Evolutionary conservation across 2,113 vertebrate species (phyloP), one percentile per base, ranked within the genome.

Genomic region (Eulemur macaco): DNA sequence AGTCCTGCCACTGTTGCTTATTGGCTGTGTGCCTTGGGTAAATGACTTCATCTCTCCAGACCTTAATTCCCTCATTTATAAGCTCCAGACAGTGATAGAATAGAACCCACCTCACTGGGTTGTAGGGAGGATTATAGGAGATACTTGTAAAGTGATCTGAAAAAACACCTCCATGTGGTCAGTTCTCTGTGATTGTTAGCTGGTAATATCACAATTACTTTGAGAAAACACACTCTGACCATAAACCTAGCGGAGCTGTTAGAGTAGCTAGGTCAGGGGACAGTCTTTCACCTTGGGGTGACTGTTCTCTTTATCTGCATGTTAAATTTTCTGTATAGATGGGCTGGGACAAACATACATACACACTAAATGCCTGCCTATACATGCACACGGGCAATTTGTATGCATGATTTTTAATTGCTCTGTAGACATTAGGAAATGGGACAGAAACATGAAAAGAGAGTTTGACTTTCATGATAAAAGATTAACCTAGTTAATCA

Each of bases 401-500:
- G 63, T 13, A 29, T 34, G 42, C 13, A 4, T 21, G 54, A 52
- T n/a, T 78, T 64, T 54, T 63, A 86, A 50, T 39, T 73, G 68
- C 34, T 31, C 21, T 64, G 14, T 42, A 81, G 73, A 37, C 21
- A 5, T 39, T 78, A 50, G 60, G 76, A 83, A 69, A 52, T 34
- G 3, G 23, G 68, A 71, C 50, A 82, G 29, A 74, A 68, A 5
- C 29, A 12, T 77, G 71, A 37, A 85, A 68, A 74, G 60, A 54
- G 39, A 39, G 58, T 78, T 50, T 87, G 73, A 80, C 69, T 58
- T 85, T 76, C 0, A 0, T 47, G 47, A n/a, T 71, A 77, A 93
- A 96, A 54, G 45, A 68, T 81, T 85, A 88, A 39, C 69, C 10
- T 54, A 37, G n/a, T 39, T 73, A 8, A 64, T 69, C 76, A 85